phyloP scores from a whole-genome alignment of 2,888 invertebrate species.

The Idaea dimidiata region DNA sequence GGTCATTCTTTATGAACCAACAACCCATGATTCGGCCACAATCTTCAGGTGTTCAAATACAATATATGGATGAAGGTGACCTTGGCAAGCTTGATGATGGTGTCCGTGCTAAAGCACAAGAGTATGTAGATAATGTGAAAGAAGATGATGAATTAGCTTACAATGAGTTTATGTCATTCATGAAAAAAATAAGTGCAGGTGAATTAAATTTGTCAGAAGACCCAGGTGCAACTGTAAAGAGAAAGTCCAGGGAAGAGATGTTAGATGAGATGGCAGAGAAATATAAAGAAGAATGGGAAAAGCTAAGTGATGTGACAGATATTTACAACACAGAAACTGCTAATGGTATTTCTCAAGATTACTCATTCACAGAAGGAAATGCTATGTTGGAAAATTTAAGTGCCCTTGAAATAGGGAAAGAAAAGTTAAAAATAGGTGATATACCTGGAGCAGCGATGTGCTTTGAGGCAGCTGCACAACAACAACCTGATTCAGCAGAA shows the following conservation, averaged over 20 bases:
- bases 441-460: conserved; percentile 96
- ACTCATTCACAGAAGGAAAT: conserved; percentile 91
- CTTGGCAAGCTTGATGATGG: conserved; percentile 52
- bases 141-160: conserved; percentile 86
- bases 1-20: conserved; percentile 45
- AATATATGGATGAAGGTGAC: conserved; percentile 66
- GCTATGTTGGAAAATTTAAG: conserved; percentile 88
- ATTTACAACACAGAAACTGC: conserved; percentile 84
- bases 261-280: conserved; percentile 80
- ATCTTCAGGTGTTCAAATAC: conserved; percentile 57
- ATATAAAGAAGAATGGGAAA: conserved; percentile 89
- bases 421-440: conserved; percentile 91
- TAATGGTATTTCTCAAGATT: conserved; percentile 82
- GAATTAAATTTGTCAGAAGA: conserved; percentile 80
- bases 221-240: conserved; percentile 57
- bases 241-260: conserved; percentile 63
- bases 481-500: conserved; percentile 88
- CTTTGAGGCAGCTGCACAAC: conserved; percentile 96
- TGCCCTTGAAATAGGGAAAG: conserved; percentile 92
- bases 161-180: conserved; percentile 92
- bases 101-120: conserved; percentile 79
- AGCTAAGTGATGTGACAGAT: conserved; percentile 83
- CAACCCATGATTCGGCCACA: conserved; percentile 41
- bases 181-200: conserved; percentile 87
- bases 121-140: conserved; percentile 79